phyloP scores from a whole-genome alignment of 2,888 invertebrate species.

The Drosophila meridionalis region DNA sequence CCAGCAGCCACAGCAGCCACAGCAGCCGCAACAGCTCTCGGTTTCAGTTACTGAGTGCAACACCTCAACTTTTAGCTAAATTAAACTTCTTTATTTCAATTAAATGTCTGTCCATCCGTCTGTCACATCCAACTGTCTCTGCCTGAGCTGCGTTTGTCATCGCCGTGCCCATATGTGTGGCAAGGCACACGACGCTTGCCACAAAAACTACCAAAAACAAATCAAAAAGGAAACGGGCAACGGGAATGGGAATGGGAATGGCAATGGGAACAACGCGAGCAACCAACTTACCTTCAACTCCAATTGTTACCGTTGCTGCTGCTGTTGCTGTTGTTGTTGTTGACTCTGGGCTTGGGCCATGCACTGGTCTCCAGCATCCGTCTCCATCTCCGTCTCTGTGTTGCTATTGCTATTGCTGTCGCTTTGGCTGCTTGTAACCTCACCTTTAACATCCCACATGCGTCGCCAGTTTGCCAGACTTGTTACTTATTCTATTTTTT shows the following conservation, averaged over 20 bases:
- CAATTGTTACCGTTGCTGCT: constrained; percentile 18
- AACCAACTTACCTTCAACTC: constrained; percentile 37
- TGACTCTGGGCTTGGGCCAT: constrained; percentile 51
- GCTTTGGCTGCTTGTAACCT: constrained; percentile 72
- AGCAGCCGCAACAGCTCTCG: constrained; percentile 22
- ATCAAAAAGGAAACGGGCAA: constrained; percentile 45
- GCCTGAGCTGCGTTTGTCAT: constrained; percentile 69
- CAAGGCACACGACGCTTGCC: constrained; percentile 63
- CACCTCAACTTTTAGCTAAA: constrained; percentile 70
- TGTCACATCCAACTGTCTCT: constrained; percentile 15
- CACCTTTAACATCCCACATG: constrained; percentile 84
- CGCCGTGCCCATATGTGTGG: constrained; percentile 78
- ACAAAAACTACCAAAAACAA: constrained; percentile 51
- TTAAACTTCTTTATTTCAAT: constrained; percentile 81
- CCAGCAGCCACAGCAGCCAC: constrained; percentile 8
- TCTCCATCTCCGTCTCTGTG: constrained; percentile 8
- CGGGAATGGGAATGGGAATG: constrained; percentile 68
- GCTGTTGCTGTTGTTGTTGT: constrained; percentile 15
- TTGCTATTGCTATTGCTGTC: constrained; percentile 25
- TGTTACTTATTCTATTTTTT: constrained; percentile 49
- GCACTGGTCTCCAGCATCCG: constrained; percentile 40
- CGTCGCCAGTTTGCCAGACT: constrained; percentile 65
- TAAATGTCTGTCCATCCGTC: constrained; percentile 47
- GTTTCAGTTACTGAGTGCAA: constrained; percentile 47
- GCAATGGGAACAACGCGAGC: constrained; percentile 79